Base-by-base conservation (phyloP, 2,888 invertebrate genomes). In the Orthosia gothica region DNA sequence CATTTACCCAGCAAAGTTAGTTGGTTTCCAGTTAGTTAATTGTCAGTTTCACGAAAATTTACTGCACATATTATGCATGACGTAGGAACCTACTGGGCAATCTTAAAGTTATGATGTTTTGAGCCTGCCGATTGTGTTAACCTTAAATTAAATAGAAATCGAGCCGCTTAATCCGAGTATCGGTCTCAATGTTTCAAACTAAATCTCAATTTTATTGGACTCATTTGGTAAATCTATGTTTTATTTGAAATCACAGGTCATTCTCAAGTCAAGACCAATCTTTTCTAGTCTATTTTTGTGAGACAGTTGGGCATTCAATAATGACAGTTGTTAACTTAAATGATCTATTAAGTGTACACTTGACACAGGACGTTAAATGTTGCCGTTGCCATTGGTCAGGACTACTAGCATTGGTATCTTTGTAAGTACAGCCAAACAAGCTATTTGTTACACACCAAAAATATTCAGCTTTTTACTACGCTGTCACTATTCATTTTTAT, bases 31-130 rank as follows among this genome's bases (percentile, higher is more conserved):
- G n/a, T 77, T 23, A 26, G n/a, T n/a, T n/a, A n/a, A n/a, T 26
- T 59, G 63, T 54, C 32, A 59, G 58, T 50, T 78, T 64, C 63
- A n/a, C 16, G 4, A 15, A 18, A 4, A 54, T 23, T 63, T 49
- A 70, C 26, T 61, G 52, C 47, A 70, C 18, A 68, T 18, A 20
- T n/a, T 32, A 7, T 47, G 18, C 40, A 57, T 12, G 40, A 4
- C 12, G 3, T n/a, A 12, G n/a, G 50, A 32, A 55, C 11, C 78
- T 49, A 20, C 20, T 20, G 71, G 63, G 76, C 71, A 71, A 78
- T 71, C n/a, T n/a, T 2, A 59, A 64, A 59, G 18, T 54, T 71
- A 13, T 45, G 52, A 26, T 54, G 18, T 18, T 76, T 40, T n/a
- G n/a, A n/a, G n/a, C n/a, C 18, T 9, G n/a, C 7, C n/a, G 18